Base-by-base conservation (phyloP, 2,797 vertebrate genomes). In the Cossypha dichroa region DNA sequence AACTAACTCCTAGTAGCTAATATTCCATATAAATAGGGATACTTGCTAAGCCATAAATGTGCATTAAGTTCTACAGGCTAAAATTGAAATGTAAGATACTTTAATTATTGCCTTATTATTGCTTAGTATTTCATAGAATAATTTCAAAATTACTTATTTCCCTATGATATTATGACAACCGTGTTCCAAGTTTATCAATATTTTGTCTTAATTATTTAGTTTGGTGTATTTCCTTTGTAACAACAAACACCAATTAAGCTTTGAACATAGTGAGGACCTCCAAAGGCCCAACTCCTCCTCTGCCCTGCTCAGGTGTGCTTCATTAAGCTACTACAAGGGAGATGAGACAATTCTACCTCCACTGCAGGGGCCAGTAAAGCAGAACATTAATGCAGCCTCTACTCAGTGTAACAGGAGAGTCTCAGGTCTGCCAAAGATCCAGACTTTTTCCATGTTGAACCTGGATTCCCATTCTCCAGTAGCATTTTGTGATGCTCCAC, bases 1-100 rank as follows among this genome's bases (percentile, higher is more conserved):
- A 94, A 48, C 66, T 81, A 93, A 89, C 69, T 74, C 43, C 38
- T 56, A 55, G 11, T 7, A 77, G 36, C n/a, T 69, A 85, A 36
- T 63, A 55, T 38, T 74, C 58, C 56, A 66, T 25, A 64, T 59
- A 66, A 78, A 86, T 28, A 82, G 23, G 38, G 33, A 63, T 38
- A 28, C 20, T 86, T 72, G 12, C 51, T 63, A 66, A 79, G 17
- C 31, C 40, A 72, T 25, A 64, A 72, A 52, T 20, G 15, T 41
- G 9, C 29, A 52, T 70, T 51, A 59, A 75, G 9, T 60, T 60
- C 43, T 62, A 74, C 46, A 90, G 67, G 52, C 28, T 62, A 70
- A 58, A 82, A 66, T 1, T 64, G 28, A 84, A 86, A 36, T 33
- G 5, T 16, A 67, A 89, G 46, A 66, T 66, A 18, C 15, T 70